phyloP scores from a whole-genome alignment of 2,113 vertebrate genomes.

The Scortum barcoo region DNA sequence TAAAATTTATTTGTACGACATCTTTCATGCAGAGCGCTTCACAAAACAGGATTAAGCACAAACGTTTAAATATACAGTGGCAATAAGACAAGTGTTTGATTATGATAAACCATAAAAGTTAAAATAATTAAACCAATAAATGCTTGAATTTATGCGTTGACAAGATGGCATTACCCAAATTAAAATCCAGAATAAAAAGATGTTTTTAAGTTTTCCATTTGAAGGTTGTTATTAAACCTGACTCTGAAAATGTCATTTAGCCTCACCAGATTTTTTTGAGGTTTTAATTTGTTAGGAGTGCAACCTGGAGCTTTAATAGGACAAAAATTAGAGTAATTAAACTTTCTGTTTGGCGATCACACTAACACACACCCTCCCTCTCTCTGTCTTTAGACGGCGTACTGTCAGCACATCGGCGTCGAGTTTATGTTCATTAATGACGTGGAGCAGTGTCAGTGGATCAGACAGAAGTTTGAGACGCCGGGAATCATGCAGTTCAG shows the following conservation, averaged over 20 bases:
- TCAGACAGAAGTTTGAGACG: slow-evolving; percentile 94
- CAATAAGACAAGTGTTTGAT: too few species aligned
- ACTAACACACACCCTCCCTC: background rate
- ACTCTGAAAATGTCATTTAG: background rate
- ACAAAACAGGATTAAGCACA: background rate
- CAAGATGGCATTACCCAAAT: background rate
- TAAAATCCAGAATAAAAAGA: background rate
- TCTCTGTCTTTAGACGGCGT: slow-evolving; percentile 85
- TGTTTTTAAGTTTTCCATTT: background rate
- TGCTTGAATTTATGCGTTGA: background rate
- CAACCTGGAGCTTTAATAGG: background rate
- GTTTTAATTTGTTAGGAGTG: background rate
- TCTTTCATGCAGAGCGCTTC: background rate
- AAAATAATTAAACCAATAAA: too few species aligned
- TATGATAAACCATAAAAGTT: too few species aligned
- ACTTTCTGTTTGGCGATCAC: background rate
- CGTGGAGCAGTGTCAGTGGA: slow-evolving; percentile 97
- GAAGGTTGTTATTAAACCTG: background rate
- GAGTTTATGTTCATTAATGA: slow-evolving; percentile 99
- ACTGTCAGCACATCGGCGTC: slow-evolving; percentile 95
- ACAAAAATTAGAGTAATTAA: background rate
- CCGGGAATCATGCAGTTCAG: slow-evolving; percentile 93
- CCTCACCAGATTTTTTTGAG: background rate
- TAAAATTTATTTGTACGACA: background rate
- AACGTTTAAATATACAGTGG: background rate